Percentiles rank a stretch among this genome's conserved stretches.
These are phyloP conservation scores for Camponotus floridanus DNA, from an alignment of 1,140 invertebrate species.

Conservation along the genomic window DNA sequence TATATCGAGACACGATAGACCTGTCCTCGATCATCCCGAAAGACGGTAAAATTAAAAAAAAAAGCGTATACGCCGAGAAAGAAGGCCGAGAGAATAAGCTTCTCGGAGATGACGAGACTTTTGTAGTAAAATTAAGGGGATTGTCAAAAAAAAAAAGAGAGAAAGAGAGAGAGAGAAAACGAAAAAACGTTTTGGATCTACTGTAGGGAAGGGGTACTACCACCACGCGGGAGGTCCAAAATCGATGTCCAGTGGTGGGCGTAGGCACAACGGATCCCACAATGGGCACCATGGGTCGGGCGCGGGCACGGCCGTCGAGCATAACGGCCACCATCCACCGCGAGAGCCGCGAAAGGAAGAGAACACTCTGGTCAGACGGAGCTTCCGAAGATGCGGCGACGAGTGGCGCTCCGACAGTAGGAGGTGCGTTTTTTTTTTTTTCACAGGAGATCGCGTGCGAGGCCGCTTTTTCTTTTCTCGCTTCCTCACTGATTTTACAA, in stretches of 20 bases:
- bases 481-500: slow-evolving; percentile 21
- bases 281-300: slow-evolving; percentile 85
- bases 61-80: not conserved
- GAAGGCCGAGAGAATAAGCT: not conserved
- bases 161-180: slow-evolving; percentile 10
- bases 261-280: slow-evolving; percentile 77
- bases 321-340: slow-evolving; percentile 88
- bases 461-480: slow-evolving; percentile 6
- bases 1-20: not conserved
- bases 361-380: slow-evolving; percentile 83
- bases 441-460: slow-evolving; percentile 23
- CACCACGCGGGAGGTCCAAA: slow-evolving; percentile 79
- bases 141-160: not conserved
- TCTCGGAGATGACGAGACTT: slow-evolving; percentile 1
- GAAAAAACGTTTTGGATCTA: slow-evolving; percentile 82
- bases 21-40: not conserved
- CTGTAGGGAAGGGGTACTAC: slow-evolving; percentile 85
- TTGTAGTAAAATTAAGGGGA: slow-evolving; percentile 22
- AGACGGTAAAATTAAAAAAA: not conserved
- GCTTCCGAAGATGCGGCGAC: slow-evolving; percentile 85
- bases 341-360: slow-evolving; percentile 86
- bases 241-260: slow-evolving; percentile 78
- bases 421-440: slow-evolving; percentile 84
- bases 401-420: slow-evolving; percentile 86
- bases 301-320: slow-evolving; percentile 87